phyloP scores from a whole-genome alignment of 2,888 invertebrate genomes.

The Microchrysa polita region DNA sequence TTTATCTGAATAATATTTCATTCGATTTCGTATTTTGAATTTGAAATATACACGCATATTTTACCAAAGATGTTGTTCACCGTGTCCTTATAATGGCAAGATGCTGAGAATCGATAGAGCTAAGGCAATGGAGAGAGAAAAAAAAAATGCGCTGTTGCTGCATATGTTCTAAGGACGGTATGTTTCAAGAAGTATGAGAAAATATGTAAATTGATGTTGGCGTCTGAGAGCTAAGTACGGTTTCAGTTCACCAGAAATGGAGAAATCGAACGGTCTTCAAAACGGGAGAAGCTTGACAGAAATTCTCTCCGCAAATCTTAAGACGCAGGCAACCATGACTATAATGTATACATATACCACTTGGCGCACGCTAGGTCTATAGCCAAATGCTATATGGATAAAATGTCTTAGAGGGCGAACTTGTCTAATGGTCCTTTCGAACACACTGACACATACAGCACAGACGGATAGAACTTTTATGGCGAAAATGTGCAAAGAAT shows the following conservation, averaged over 20 bases:
- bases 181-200: neutral
- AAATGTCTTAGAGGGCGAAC: no score
- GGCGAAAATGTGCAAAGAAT: constrained; percentile 46
- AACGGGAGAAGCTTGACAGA: no score
- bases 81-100: no score
- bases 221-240: constrained; percentile 21
- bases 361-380: no score
- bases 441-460: neutral
- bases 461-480: constrained; percentile 30
- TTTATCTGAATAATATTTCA: constrained; percentile 38
- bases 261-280: no score
- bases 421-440: no score
- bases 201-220: constrained; percentile 41
- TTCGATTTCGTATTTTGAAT: constrained; percentile 18
- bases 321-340: no score
- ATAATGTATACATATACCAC: no score
- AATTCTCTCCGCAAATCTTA: no score
- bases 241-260: neutral
- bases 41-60: constrained; percentile 5
- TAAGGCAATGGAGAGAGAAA: neutral
- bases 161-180: neutral
- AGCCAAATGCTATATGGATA: no score
- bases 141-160: neutral
- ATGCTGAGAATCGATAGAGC: no score
- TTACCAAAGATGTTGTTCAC: constrained; percentile 1